Evolutionary conservation across 2,888 invertebrate species (phyloP), one percentile per base, ranked within the genome.

Genomic region (Diadromus collaris): DNA sequence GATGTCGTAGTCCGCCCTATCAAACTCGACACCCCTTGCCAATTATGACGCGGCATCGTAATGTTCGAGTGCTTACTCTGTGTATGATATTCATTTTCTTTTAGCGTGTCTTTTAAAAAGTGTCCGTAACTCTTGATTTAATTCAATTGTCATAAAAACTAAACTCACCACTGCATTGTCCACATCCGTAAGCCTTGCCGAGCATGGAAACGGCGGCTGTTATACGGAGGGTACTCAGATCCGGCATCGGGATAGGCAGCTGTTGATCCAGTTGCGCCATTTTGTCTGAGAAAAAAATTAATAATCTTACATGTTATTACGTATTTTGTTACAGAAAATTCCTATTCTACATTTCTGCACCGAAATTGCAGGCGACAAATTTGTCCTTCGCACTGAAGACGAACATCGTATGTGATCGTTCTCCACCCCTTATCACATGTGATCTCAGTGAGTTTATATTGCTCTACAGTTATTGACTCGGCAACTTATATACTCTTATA

Each of bases 351-450:
- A 92, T 96, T 82, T 94, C 95, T 81, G 92, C 93, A 48, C 93
- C 94, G 38, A 95, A 93, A 91, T 93, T 96, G 56, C 87, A 91
- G 29, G 91, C 93, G 81, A 96, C 96, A 51, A 97, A 97, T 92
- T 93, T 95, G 51, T 94, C 93, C 85, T 97, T 96, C 89, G 83
- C 92, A 27, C 90, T 97, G 41, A 96, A 95, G 92, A 94, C 96
- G 9, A 94, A 95, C 84, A 91, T 98, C 82, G 93, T 96, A 38
- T 96, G 96, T 90, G 95, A 97, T 89, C 93, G 96, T 75, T 94
- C 95, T 86, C 95, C 96, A 79, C 96, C 97, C 27, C 91, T 92
- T 81, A 92, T 97, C 41, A 94, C 91, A 79, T 90, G 93, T 77
- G 91, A 92, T 84, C 90, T 94, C 78, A 85, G 93, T 93, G 87